Evolutionary conservation across 2,888 invertebrate species (phyloP), one percentile per base, ranked within the genome.

Genomic region (Blera fallax): DNA sequence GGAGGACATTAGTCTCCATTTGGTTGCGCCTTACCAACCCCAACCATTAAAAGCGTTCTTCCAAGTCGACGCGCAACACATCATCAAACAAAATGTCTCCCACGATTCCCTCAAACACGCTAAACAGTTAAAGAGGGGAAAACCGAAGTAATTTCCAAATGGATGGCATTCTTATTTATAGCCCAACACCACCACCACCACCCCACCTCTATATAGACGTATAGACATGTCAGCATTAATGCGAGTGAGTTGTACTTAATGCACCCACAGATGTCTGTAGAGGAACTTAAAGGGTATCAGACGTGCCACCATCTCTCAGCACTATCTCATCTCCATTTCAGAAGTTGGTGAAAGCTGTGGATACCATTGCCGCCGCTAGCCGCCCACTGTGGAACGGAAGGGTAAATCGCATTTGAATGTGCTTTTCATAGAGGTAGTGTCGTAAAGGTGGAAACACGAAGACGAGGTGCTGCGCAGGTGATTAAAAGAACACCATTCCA

Each of bases 401-500:
- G 85, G 72, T 85, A 52, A 70, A 76, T 76, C 70, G 76, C 37
- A 85, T 80, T 85, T 80, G 76, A 85, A 85, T 85, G 78, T 58
- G 85, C 80, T 84, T 84, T 32, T 80, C 76, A 65, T 62, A 60
- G 67, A 21, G 16, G 48, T 8, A 24, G 40, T 8, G 37, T 56
- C 69, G 60, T 70, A 50, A 54, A 72, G 73, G 70, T 73, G 79
- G 79, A 50, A 67, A 48, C 48, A 58, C 40, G 37, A 27, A 27
- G 60, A 64, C 60, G 60, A 50, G 52, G 81, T 81, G 81, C 40
- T 24, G 34, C 34, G 40, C 85, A 85, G 85, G 85, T 85, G 85
- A 85, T 85, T 85, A 84, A 85, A 85, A 60, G 70, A 81, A 72
- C 81, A 76, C 80, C 77, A 81, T 54, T 77, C 70, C 85, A 62